phyloP scores from a whole-genome alignment of 2,888 invertebrate species.

The Zelleria hepariella region DNA sequence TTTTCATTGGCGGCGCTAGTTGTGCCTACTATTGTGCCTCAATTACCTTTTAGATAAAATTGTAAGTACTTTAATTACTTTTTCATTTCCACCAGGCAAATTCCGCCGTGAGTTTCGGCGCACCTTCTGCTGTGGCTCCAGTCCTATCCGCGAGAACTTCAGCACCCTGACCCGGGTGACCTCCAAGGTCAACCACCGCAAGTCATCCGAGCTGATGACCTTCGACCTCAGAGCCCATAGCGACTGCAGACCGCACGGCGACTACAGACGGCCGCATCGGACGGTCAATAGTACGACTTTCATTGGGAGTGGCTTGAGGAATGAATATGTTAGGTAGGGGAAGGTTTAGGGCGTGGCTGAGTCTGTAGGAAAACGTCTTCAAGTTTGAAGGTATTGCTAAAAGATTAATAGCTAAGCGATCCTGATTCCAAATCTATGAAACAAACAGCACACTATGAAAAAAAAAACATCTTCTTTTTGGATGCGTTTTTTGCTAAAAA shows the following conservation, averaged over 20 bases:
- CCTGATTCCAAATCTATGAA: no score
- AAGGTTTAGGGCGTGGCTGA: no score
- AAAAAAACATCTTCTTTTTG: no score
- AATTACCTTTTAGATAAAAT: no score
- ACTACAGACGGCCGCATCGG: neutral
- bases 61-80: slow-evolving; percentile 21
- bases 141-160: slow-evolving; percentile 28
- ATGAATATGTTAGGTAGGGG: neutral
- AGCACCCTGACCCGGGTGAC: slow-evolving; percentile 31
- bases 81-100: slow-evolving; percentile 67
- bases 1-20: no score
- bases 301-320: neutral
- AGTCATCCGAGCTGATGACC: neutral
- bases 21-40: no score
- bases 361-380: no score
- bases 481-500: no score
- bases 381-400: no score
- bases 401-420: no score
- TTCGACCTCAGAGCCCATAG: neutral
- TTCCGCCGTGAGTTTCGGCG: slow-evolving; percentile 79
- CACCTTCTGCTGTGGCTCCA: slow-evolving; percentile 53
- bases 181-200: neutral
- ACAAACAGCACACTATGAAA: no score
- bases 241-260: neutral
- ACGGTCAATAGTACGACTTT: neutral